Evolutionary conservation across 2,888 invertebrate genomes (phyloP).

Genomic region (Drosophila melanocephala): DNA sequence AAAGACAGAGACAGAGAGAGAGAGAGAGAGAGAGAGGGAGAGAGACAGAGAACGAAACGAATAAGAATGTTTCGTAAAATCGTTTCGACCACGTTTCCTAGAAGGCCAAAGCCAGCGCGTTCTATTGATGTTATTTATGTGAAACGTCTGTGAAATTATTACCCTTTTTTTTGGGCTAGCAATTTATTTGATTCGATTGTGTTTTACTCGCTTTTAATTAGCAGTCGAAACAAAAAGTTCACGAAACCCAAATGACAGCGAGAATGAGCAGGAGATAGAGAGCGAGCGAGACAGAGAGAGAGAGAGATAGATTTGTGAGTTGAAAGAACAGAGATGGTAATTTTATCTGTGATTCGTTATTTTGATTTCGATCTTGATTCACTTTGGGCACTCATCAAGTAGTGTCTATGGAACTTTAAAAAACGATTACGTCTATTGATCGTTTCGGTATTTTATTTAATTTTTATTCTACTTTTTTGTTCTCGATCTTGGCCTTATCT

Average conservation of each 20-base stretch:
- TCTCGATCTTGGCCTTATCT: constrained; percentile 28
- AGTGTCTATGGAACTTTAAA: constrained; percentile 72
- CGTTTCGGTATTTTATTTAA: constrained; percentile 38
- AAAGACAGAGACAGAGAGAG: background rate
- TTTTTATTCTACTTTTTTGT: background rate
- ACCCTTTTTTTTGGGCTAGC: constrained; percentile 66
- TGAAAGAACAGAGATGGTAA: constrained; percentile 68
- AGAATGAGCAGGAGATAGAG: background rate
- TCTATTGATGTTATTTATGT: constrained; percentile 81
- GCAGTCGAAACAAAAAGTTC: constrained; percentile 61
- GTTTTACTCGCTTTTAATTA: constrained; percentile 81
- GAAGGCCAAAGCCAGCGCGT: constrained; percentile 51
- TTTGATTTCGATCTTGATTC: constrained; percentile 72
- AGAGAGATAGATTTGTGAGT: constrained; percentile 24
- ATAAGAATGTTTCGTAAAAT: constrained; percentile 59
- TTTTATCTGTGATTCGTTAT: constrained; percentile 72
- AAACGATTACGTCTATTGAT: constrained; percentile 66
- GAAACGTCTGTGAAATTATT: constrained; percentile 79
- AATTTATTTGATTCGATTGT: constrained; percentile 78
- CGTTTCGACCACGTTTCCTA: constrained; percentile 73
- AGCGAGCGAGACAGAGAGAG: background rate
- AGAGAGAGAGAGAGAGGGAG: constrained; percentile 2
- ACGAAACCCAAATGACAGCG: constrained; percentile 21
- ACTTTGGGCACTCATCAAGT: constrained; percentile 79
- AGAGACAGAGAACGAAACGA: constrained; percentile 23